Evolutionary conservation across 2,888 invertebrate genomes (phyloP).

Genomic region (Ectobius pallidus): DNA sequence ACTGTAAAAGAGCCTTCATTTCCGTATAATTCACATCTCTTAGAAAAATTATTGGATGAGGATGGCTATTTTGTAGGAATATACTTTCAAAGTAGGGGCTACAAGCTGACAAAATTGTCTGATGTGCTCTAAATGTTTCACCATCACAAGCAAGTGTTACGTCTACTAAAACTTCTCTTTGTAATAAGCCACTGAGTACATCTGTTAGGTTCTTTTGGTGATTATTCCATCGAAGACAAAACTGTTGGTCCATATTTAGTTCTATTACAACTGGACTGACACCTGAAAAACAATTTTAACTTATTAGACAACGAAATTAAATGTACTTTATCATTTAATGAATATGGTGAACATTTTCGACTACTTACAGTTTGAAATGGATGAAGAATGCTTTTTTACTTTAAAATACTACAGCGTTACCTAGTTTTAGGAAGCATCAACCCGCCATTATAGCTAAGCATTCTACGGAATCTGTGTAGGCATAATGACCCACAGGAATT

Average conservation of each 20-base stretch:
- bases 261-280: constrained; percentile 25
- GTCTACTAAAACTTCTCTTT: constrained; percentile 89
- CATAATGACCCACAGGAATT: constrained; percentile 11
- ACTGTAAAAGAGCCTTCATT: constrained; percentile 88
- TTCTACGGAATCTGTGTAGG: constrained; percentile 28
- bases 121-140: constrained; percentile 78
- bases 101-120: constrained; percentile 91
- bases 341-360: neutral
- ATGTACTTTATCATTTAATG: neutral
- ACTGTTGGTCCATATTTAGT: constrained; percentile 68
- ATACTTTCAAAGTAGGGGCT: constrained; percentile 93
- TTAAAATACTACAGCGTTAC: neutral
- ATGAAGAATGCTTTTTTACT: neutral
- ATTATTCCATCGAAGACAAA: constrained; percentile 94
- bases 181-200: constrained; percentile 84
- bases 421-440: constrained; percentile 6
- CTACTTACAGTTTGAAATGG: neutral
- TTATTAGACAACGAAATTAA: neutral
- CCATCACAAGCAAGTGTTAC: constrained; percentile 92
- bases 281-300: constrained; percentile 22
- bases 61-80: constrained; percentile 86
- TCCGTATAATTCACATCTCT: constrained; percentile 90
- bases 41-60: constrained; percentile 90
- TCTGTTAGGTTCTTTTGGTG: constrained; percentile 90
- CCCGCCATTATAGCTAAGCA: constrained; percentile 30